Conservation (phyloP, 2,888 invertebrate genomes). For the Drosophila leonis region DNA sequence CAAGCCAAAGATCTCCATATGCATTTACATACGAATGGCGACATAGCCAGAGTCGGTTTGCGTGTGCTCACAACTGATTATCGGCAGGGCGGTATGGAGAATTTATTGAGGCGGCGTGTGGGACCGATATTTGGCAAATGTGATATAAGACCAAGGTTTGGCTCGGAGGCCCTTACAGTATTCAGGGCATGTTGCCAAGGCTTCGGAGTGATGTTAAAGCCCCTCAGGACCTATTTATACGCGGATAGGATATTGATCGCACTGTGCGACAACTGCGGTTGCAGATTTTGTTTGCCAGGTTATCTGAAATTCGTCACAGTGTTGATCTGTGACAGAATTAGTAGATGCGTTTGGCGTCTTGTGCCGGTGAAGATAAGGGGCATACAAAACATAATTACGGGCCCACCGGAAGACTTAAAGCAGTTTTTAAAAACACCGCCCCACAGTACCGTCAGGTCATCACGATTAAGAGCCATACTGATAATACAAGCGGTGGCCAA, state of each 20-base stretch:
- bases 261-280: conserved; percentile 42
- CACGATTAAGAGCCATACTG: too few relatives aligned
- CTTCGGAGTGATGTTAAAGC: neutral
- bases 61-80: neutral
- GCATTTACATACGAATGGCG: conserved; percentile 4
- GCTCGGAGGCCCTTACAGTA: conserved; percentile 44
- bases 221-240: conserved; percentile 41
- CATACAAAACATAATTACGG: too few relatives aligned
- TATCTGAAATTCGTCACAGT: conserved; percentile 10
- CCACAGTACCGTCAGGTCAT: too few relatives aligned
- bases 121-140: conserved; percentile 41
- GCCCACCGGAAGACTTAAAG: conserved; percentile 1
- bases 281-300: conserved; percentile 35
- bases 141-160: conserved; percentile 33
- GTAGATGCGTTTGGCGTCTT: conserved; percentile 16
- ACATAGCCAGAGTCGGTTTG: conserved; percentile 8
- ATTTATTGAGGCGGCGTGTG: neutral
- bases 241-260: conserved; percentile 43
- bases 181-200: conserved; percentile 44
- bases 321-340: conserved; percentile 36
- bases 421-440: conserved; percentile 8
- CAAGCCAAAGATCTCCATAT: neutral
- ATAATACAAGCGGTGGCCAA: conserved; percentile 34
- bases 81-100: conserved; percentile 1
- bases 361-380: too few relatives aligned